A percentile compares a stretch with the other conserved stretches of the same genome.
Evolutionary conservation across 2,113 vertebrate species (phyloP).

Genomic region (Sturnira hondurensis): DNA sequence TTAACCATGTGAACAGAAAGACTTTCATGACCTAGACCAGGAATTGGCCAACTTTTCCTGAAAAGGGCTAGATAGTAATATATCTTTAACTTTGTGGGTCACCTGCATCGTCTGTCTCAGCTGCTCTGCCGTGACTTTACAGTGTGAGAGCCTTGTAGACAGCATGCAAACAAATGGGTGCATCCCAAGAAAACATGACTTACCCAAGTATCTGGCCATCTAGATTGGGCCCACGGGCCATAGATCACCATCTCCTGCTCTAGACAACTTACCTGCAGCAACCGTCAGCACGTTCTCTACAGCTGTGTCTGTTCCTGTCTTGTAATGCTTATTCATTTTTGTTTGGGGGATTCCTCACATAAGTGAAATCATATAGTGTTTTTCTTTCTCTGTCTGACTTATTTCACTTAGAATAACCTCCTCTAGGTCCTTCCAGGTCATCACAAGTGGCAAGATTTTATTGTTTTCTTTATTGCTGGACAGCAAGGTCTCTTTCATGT

Average conservation of each 20-base stretch:
- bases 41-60: background rate
- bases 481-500: too few relatives aligned
- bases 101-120: background rate
- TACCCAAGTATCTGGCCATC: background rate
- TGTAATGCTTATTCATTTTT: too few relatives aligned
- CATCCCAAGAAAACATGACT: background rate
- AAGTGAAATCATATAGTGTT: background rate
- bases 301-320: too few relatives aligned
- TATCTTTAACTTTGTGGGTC: background rate
- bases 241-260: background rate
- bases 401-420: background rate
- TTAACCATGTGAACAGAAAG: background rate
- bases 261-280: background rate
- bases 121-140: too few relatives aligned
- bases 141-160: background rate
- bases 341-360: background rate
- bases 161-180: background rate
- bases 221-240: background rate
- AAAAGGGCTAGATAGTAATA: background rate
- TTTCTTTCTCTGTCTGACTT: background rate
- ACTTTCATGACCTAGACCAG: background rate
- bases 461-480: background rate
- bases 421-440: background rate
- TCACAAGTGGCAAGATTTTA: background rate
- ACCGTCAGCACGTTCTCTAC: too few relatives aligned